A percentile compares a stretch with the other conserved stretches of the same genome.
phyloP scores from a whole-genome alignment of 2,113 vertebrate species.

The Brevimyrus niger region DNA sequence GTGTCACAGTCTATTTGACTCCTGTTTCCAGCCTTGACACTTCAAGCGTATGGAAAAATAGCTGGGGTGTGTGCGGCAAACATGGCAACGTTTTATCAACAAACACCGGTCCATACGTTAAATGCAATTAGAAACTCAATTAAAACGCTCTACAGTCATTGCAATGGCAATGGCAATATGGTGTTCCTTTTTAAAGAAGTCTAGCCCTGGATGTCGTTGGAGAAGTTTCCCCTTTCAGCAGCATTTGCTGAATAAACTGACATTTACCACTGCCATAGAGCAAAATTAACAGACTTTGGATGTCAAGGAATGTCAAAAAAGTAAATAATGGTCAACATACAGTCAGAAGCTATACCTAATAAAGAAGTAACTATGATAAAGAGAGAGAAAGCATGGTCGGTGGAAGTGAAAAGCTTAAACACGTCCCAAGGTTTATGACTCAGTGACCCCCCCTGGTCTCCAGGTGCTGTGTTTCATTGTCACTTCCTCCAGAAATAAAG shows the following conservation, averaged over 20 bases:
- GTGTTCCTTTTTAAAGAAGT: neutral
- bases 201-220: neutral
- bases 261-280: conserved; percentile 42
- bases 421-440: conserved; percentile 26
- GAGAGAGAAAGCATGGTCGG: conserved; percentile 35
- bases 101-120: neutral
- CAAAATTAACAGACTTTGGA: conserved; percentile 46
- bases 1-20: conserved; percentile 37
- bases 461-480: conserved; percentile 70
- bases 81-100: neutral
- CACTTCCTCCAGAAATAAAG: conserved; percentile 62
- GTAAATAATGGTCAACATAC: neutral
- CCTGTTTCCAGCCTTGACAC: conserved; percentile 31
- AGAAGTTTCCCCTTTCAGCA: conserved; percentile 45
- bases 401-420: conserved; percentile 18
- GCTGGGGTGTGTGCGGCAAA: conserved; percentile 22
- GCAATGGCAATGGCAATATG: neutral
- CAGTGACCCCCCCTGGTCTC: conserved; percentile 39
- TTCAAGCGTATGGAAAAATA: conserved; percentile 21
- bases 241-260: conserved; percentile 48
- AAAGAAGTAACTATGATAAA: neutral
- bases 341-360: neutral
- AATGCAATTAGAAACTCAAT: neutral
- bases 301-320: neutral
- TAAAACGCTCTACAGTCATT: conserved; percentile 7